Percentiles rank a stretch among this genome's conserved stretches.
phyloP scores from a whole-genome alignment of 2,888 invertebrate species.

The Chironomus riparius region DNA sequence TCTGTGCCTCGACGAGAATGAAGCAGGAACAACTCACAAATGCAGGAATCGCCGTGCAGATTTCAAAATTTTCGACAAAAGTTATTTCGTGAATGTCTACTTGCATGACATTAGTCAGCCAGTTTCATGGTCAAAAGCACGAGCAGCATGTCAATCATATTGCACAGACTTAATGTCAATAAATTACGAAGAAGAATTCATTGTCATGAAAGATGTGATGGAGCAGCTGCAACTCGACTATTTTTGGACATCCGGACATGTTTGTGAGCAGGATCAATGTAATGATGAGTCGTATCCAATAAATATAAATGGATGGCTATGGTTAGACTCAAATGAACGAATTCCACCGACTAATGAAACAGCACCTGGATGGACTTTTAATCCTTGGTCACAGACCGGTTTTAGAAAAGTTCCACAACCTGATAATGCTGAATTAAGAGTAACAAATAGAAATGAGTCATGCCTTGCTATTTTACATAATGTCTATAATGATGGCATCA shows the following conservation, averaged over 20 bases:
- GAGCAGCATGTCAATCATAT: constrained; percentile 42
- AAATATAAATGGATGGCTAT: constrained; percentile 43
- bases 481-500: constrained; percentile 44
- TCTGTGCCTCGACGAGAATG: too few species aligned
- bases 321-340: constrained; percentile 40
- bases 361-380: constrained; percentile 35
- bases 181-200: constrained; percentile 42
- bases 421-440: constrained; percentile 42
- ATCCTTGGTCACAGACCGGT: constrained; percentile 41
- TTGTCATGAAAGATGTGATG: constrained; percentile 37
- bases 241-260: constrained; percentile 44
- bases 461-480: constrained; percentile 44
- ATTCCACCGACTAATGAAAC: constrained; percentile 39
- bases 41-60: neutral
- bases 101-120: neutral
- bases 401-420: constrained; percentile 42
- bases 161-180: constrained; percentile 44
- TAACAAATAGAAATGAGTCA: constrained; percentile 41
- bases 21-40: neutral
- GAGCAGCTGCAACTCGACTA: constrained; percentile 39
- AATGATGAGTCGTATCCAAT: constrained; percentile 41
- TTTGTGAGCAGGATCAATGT: constrained; percentile 44
- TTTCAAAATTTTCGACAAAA: neutral
- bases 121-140: constrained; percentile 40
- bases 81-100: neutral